Base-by-base conservation (phyloP, 30 jellyfish, hydroid and myxozoan genomes). In the Turritopsis dohrnii region DNA sequence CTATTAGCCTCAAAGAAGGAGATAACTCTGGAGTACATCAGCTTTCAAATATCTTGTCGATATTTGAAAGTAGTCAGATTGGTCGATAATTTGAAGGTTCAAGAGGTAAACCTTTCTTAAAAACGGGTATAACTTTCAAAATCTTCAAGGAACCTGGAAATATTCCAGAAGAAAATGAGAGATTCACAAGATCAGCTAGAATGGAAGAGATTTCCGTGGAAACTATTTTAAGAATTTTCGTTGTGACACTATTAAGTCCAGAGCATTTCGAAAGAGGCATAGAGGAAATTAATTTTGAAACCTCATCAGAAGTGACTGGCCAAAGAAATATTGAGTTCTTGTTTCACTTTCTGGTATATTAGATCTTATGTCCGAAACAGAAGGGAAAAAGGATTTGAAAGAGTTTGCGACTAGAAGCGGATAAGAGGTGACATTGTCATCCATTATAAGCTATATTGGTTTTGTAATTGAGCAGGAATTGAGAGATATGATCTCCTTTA, bases 11-110 rank as follows among this genome's bases (percentile, higher is more conserved):
- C 60, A 26, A 66, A 17, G 8, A 66, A 21, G 29, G 27, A 66
- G 17, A 26, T 17, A 21, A 21, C 8, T 3, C 76, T n/a, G n/a
- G n/a, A n/a, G n/a, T n/a, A n/a, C n/a, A n/a, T n/a, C n/a, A n/a
- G n/a, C n/a, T n/a, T n/a, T n/a, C n/a, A 66, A 66, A 3, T 66
- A 17, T 66, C 29, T 66, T 66, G 7, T 3, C 76, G 17, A 66
- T 66, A 17, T 66, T 66, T 21, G 17, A 66, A 26, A 66, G 76
- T 3, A 66, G 76, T 3, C 16, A 66, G 29, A 66, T 66, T 21
- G 76, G 76, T 21, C 76, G 76, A 66, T 66, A 66, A 17, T 66
- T 66, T 66, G 76, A 66, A 66, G 76, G 27, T 66, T 66, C 76
- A 3, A 66, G 17, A 17, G 76, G 76, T 3, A 17, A 66, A 21